phyloP scores from a whole-genome alignment of 1,140 invertebrate species.

The Apis dorsata region DNA sequence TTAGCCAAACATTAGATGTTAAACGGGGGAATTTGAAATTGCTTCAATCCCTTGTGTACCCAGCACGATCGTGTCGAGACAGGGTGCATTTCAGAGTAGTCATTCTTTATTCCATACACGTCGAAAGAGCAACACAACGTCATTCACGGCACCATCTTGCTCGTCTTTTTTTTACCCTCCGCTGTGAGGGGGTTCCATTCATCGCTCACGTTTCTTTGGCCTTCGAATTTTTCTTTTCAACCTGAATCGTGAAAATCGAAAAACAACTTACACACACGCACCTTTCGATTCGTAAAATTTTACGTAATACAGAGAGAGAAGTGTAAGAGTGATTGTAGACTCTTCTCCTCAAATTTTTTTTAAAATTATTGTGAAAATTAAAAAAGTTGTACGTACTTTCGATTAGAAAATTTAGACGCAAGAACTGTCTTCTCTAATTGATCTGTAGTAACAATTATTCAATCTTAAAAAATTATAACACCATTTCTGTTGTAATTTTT shows the following conservation, averaged over 20 bases:
- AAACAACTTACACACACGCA: not conserved
- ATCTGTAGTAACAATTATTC: no score
- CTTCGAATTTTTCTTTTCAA: not conserved
- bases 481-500: not conserved
- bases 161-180: constrained; percentile 29
- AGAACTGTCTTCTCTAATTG: no score
- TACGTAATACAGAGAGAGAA: no score
- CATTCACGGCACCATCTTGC: constrained; percentile 58
- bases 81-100: constrained; percentile 71
- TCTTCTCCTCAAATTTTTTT: no score
- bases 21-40: constrained; percentile 67
- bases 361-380: no score
- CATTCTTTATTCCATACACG: constrained; percentile 40
- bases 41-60: constrained; percentile 56
- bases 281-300: not conserved
- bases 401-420: no score
- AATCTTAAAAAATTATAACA: not conserved
- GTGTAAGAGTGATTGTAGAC: no score
- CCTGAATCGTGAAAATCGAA: not conserved
- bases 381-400: not conserved
- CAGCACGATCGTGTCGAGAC: constrained; percentile 55
- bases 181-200: constrained; percentile 18
- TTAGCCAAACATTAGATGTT: constrained; percentile 64
- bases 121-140: constrained; percentile 64
- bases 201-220: not conserved